A percentile compares a stretch with the other conserved stretches of the same genome.
Evolutionary conservation across 2,113 vertebrate genomes (phyloP).

Genomic region (Pleuronectes platessa): DNA sequence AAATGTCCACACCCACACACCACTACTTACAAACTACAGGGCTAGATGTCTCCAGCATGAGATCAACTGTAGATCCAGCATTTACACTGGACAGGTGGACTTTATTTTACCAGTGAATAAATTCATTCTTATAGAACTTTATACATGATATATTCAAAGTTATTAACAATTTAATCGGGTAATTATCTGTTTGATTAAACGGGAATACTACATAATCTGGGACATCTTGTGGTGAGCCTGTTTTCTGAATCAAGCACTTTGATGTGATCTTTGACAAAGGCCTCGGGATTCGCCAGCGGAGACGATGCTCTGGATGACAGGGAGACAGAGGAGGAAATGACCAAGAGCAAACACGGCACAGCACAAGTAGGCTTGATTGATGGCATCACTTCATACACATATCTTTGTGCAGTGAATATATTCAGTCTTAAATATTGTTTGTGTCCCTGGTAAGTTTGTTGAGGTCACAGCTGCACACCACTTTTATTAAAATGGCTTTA

Average conservation of each 20-base stretch:
- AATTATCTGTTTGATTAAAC: background rate
- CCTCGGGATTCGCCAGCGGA: conserved; percentile 89
- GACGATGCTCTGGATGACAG: conserved; percentile 80
- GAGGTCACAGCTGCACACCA: no score
- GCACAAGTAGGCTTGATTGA: conserved; percentile 28
- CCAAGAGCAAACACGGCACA: conserved; percentile 36
- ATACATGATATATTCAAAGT: background rate
- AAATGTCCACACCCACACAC: background rate
- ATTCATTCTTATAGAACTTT: background rate
- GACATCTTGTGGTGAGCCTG: background rate
- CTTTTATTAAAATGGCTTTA: no score
- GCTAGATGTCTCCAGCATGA: no score
- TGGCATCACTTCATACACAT: background rate
- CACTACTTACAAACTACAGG: background rate
- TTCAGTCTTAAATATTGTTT: no score
- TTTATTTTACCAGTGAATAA: no score
- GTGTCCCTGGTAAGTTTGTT: background rate
- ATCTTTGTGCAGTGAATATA: no score
- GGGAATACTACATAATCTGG: background rate
- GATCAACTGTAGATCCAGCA: no score
- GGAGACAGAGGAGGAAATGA: conserved; percentile 70
- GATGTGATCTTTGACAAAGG: conserved; percentile 69
- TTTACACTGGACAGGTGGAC: background rate
- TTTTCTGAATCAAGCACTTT: background rate
- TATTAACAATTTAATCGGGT: no score